phyloP scores from a whole-genome alignment of 2,113 vertebrate species.

The Zootoca vivipara region DNA sequence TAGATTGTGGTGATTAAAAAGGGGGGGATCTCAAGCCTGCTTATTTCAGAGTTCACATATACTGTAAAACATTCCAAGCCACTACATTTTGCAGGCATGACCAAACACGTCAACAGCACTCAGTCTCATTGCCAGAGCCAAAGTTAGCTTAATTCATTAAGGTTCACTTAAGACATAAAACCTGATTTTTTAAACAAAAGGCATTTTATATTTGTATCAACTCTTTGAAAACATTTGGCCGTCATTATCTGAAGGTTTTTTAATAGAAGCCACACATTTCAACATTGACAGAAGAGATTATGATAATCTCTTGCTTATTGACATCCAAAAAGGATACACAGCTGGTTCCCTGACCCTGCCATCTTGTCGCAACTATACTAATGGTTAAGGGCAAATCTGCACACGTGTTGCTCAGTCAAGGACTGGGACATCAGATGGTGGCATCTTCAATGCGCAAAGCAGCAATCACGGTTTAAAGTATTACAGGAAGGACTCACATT shows the following conservation, averaged over 20 bases:
- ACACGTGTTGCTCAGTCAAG: background rate
- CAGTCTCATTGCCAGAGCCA: slow-evolving; percentile 34
- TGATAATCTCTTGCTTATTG: background rate
- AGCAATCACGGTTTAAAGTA: background rate
- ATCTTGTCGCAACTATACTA: background rate
- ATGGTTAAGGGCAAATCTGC: background rate
- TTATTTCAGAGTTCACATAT: slow-evolving; percentile 31
- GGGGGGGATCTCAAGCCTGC: slow-evolving; percentile 1
- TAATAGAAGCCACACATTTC: background rate
- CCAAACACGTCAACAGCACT: slow-evolving; percentile 46
- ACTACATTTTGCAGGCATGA: slow-evolving; percentile 49
- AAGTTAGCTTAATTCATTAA: slow-evolving; percentile 46
- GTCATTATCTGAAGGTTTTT: background rate
- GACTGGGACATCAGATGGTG: no score
- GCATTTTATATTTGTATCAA: background rate
- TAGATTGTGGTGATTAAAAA: background rate
- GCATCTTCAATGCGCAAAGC: background rate
- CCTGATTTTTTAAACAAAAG: background rate
- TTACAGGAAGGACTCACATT: background rate
- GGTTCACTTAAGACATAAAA: slow-evolving; percentile 46
- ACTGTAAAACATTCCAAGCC: slow-evolving; percentile 51
- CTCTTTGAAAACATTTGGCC: slow-evolving; percentile 26
- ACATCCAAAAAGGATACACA: background rate
- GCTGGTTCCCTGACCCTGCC: background rate
- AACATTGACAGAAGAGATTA: background rate